Conservation (phyloP, 2,888 invertebrate species). For the Lasius platythorax region DNA sequence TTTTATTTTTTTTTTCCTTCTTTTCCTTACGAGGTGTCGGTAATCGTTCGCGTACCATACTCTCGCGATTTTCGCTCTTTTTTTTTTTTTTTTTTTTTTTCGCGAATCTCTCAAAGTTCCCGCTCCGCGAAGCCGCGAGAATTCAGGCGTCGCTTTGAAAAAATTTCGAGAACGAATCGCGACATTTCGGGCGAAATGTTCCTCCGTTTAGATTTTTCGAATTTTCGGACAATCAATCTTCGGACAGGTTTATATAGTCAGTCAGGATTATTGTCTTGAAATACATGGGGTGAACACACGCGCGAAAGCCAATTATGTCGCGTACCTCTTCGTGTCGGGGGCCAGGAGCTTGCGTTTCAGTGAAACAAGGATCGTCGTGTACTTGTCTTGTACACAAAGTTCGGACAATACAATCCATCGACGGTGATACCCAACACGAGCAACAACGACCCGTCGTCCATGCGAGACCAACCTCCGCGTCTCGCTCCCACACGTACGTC, state of each 20-base stretch:
- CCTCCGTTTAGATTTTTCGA: background rate
- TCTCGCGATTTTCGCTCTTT: background rate
- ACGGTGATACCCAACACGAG: slow-evolving; percentile 26
- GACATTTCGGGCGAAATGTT: background rate
- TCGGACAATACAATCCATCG: slow-evolving; percentile 8
- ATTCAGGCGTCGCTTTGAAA: background rate
- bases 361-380: slow-evolving; percentile 32
- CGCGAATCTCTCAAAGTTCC: slow-evolving; percentile 22
- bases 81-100: background rate
- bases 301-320: slow-evolving; percentile 36
- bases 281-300: slow-evolving; percentile 69
- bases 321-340: background rate
- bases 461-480: slow-evolving; percentile 5
- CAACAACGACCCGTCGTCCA: background rate
- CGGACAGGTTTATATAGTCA: slow-evolving; percentile 79
- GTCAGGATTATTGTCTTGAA: slow-evolving; percentile 78
- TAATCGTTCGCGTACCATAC: slow-evolving; percentile 39
- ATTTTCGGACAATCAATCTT: slow-evolving; percentile 13
- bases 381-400: slow-evolving; percentile 34
- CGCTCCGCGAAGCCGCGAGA: background rate
- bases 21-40: slow-evolving; percentile 24
- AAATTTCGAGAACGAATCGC: background rate
- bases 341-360: slow-evolving; percentile 44
- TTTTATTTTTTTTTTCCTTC: slow-evolving; percentile 34
- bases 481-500: background rate